A percentile compares a stretch with the other conserved stretches of the same genome.
Conservation (phyloP, 2,113 vertebrate species). For the Nansenia antarctica region DNA sequence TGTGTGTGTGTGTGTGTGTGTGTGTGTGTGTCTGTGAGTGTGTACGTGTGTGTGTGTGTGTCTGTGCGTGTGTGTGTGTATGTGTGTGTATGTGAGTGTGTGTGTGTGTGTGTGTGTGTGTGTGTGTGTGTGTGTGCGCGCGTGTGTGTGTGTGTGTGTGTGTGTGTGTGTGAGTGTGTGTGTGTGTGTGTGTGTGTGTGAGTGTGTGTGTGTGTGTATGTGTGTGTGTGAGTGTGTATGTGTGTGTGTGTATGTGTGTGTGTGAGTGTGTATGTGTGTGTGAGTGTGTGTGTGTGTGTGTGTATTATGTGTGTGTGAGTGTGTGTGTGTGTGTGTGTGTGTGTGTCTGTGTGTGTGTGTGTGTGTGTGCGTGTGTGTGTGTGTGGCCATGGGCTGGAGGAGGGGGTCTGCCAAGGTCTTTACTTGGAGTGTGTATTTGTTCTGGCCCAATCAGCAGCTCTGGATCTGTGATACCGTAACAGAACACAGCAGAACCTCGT, state of each 20-base stretch:
- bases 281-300: not conserved
- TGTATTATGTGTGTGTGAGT: constrained; percentile 13
- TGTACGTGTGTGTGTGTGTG: constrained; percentile 17
- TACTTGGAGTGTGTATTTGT: no score
- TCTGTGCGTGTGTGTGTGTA: constrained; percentile 3
- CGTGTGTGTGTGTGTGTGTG: constrained; percentile 9
- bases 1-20: not conserved
- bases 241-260: constrained; percentile 9
- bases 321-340: constrained; percentile 17
- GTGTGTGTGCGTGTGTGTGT: no score
- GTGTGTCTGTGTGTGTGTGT: constrained; percentile 12
- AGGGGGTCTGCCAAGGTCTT: no score
- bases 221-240: not conserved
- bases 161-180: constrained; percentile 6
- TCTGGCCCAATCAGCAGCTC: no score
- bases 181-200: not conserved
- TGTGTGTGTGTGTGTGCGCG: not conserved
- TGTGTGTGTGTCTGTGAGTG: no score
- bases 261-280: constrained; percentile 8
- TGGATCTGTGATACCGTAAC: no score
- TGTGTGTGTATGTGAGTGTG: not conserved
- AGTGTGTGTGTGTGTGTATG: constrained; percentile 9
- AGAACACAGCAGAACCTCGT: no score
- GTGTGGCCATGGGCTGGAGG: no score
- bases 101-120: not conserved